Conservation (phyloP, 2,888 invertebrate species). For the Cryptus armator region DNA sequence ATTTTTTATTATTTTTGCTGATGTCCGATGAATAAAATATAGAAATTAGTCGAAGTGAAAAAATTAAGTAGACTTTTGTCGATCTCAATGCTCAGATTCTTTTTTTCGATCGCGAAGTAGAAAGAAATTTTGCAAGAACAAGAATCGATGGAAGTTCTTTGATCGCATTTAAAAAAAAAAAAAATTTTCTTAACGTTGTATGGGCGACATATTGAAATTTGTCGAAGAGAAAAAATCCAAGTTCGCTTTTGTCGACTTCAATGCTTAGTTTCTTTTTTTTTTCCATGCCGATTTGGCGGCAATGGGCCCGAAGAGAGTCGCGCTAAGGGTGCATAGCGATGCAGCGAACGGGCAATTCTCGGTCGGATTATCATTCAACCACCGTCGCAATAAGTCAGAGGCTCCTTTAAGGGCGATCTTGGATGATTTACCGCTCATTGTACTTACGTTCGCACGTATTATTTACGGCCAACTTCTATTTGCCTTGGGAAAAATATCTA, state of each 20-base stretch:
- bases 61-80: too few relatives aligned
- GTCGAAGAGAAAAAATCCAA: conserved; percentile 19
- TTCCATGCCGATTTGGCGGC: not conserved
- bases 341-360: conserved; percentile 49
- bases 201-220: not conserved
- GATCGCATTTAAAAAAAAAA: too few relatives aligned
- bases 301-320: conserved; percentile 22
- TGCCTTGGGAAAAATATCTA: conserved; percentile 54
- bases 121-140: not conserved
- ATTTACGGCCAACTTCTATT: conserved; percentile 73
- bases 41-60: too few relatives aligned
- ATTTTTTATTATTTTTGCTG: too few relatives aligned
- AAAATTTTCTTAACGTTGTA: not conserved
- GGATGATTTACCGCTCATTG: conserved; percentile 80
- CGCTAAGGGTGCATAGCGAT: conserved; percentile 35
- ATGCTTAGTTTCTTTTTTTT: not conserved
- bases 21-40: too few relatives aligned
- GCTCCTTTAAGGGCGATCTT: conserved; percentile 73
- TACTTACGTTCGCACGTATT: conserved; percentile 77
- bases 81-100: too few relatives aligned
- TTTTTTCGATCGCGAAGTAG: not conserved
- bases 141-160: not conserved
- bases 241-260: conserved; percentile 1
- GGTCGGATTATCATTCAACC: conserved; percentile 60
- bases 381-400: conserved; percentile 75